phyloP scores from a whole-genome alignment of 2,797 vertebrate species.

The Chaenodraco wilsoni region DNA sequence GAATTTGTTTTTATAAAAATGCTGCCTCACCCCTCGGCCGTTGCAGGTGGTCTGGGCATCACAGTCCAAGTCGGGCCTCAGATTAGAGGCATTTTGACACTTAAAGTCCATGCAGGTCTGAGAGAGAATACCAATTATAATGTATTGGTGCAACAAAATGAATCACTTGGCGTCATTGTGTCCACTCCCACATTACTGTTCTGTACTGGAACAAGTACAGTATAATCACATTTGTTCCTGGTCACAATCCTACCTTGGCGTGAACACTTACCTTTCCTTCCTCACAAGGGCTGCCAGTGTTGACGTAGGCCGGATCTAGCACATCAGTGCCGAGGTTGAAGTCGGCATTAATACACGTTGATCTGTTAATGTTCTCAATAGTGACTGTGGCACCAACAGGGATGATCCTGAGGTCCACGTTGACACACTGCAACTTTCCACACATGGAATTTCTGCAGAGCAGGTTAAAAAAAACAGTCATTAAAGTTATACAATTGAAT shows the following conservation, averaged over 20 bases:
- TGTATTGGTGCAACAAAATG: neutral
- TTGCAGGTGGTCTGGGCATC: slow-evolving; percentile 81
- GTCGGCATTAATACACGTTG: slow-evolving; percentile 84
- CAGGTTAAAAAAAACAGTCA: slow-evolving; percentile 11
- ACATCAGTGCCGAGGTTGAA: slow-evolving; percentile 88
- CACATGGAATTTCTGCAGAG: slow-evolving; percentile 85
- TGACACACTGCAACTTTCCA: slow-evolving; percentile 90
- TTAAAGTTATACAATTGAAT: too few relatives aligned
- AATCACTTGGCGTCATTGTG: neutral
- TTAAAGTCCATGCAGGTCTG: slow-evolving; percentile 86
- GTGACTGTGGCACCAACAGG: slow-evolving; percentile 70
- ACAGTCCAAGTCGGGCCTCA: slow-evolving; percentile 82
- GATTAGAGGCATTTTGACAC: slow-evolving; percentile 83
- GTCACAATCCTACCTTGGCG: neutral
- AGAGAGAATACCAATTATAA: slow-evolving; percentile 35
- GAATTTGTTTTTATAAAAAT: neutral
- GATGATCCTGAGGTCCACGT: slow-evolving; percentile 71
- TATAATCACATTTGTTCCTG: neutral
- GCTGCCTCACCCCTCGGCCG: slow-evolving; percentile 83
- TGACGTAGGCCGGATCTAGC: slow-evolving; percentile 89
- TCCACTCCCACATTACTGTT: neutral
- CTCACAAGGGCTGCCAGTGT: slow-evolving; percentile 85
- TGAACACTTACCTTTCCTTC: slow-evolving; percentile 82
- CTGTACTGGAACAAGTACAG: neutral
- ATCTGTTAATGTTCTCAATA: slow-evolving; percentile 35